Conservation (phyloP, 2,888 invertebrate genomes). For the Rhingia rostrata region DNA sequence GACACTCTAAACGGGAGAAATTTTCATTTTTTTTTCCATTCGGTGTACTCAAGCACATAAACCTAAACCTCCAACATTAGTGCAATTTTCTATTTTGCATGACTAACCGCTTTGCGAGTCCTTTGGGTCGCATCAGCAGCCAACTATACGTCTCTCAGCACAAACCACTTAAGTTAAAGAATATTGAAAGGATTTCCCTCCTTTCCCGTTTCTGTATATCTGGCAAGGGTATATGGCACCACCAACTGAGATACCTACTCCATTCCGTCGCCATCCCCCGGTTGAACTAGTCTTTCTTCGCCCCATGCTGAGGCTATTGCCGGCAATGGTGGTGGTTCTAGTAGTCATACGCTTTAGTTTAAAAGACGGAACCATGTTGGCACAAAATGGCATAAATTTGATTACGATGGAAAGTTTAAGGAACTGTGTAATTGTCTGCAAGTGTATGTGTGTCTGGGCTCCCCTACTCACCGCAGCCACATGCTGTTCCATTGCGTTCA, state of each 20-base stretch:
- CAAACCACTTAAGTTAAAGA: conserved; percentile 59
- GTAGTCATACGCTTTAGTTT: conserved; percentile 24
- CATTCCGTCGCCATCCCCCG: neutral
- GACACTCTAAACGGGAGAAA: conserved; percentile 2
- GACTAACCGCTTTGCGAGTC: conserved; percentile 64
- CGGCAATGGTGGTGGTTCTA: conserved; percentile 10
- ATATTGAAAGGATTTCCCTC: conserved; percentile 50
- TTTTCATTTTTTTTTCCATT: conserved; percentile 11
- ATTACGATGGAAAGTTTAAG: conserved; percentile 64
- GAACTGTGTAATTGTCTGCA: conserved; percentile 48
- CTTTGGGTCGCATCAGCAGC: conserved; percentile 51
- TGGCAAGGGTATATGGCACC: no score
- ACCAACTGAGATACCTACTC: no score
- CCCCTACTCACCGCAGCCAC: neutral
- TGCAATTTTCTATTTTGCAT: conserved; percentile 58
- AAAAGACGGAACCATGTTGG: conserved; percentile 56
- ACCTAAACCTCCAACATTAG: conserved; percentile 41
- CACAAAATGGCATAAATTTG: conserved; percentile 68
- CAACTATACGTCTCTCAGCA: conserved; percentile 30
- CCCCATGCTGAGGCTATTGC: neutral
- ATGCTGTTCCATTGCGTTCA: neutral
- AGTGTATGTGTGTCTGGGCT: conserved; percentile 1
- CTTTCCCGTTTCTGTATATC: neutral
- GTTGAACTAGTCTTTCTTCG: conserved; percentile 1
- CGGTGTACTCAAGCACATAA: neutral